Base-by-base conservation (phyloP, 2,797 vertebrate species). In the Tarsius wallacei region DNA sequence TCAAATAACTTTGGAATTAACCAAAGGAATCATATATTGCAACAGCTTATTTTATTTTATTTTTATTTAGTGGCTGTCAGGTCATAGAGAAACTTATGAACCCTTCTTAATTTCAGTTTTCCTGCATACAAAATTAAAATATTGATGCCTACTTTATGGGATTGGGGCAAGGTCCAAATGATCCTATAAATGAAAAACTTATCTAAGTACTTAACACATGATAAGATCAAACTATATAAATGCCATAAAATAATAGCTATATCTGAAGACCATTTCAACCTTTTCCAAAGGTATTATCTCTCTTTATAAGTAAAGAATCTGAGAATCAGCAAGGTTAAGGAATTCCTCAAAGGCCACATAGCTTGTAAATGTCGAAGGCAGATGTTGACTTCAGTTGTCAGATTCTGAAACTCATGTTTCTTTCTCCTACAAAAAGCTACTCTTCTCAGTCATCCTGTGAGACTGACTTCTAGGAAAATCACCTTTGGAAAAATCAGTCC, bases 361-460 rank as follows among this genome's bases (percentile, higher is more conserved):
- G 24, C 14, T 59, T 78, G 1, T 96, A 90, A 89, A 66, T 47
- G 57, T 78, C 66, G 61, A 85, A 82, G n/a, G n/a, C 36, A 5
- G 24, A 2, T 53, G n/a, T 83, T 66, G 10, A 71, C 15, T n/a
- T 14, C 47, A 78, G 0, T 87, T 85, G 59, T 31, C 77, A 71
- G 36, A 68, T 24, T 89, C 36, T 73, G 68, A 87, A 85, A 93
- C 84, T 76, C 61, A 16, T 93, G 17, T 49, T 90, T 95, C 19
- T 83, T 88, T 83, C 55, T 61, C 11, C 66, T 82, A 12, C 4
- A 28, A 77, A 51, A 63, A 63, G 59, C 53, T 61, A 10, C 57
- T 66, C 13, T 78, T 70, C 12, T 87, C 49, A 70, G 28, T 59
- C 63, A 94, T 66, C 22, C 51, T 61, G 1, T 64, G 73, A 61